These are phyloP conservation scores for Pharmacophagus antenor DNA, from an alignment of 2,888 invertebrate species.

Conservation along the genomic window DNA sequence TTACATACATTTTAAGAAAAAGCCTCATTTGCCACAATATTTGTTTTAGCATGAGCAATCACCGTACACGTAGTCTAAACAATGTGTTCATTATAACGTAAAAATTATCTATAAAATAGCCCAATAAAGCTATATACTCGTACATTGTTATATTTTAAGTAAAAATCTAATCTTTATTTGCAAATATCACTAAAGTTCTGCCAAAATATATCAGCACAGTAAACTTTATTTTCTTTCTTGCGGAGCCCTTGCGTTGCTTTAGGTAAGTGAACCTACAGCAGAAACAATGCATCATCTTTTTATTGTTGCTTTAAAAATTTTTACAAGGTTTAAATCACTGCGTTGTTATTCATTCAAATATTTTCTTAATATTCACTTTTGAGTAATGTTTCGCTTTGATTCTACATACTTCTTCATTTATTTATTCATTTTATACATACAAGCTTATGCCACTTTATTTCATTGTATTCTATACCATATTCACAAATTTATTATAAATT, in stretches of 20 bases:
- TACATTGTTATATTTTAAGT: slow-evolving; percentile 18
- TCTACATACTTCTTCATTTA: slow-evolving; percentile 61
- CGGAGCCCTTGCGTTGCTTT: slow-evolving; percentile 80
- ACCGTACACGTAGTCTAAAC: slow-evolving; percentile 40
- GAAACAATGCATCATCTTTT: slow-evolving; percentile 53
- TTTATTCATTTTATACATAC: slow-evolving; percentile 50
- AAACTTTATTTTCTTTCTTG: slow-evolving; percentile 80
- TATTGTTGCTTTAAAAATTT: slow-evolving; percentile 63
- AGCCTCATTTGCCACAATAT: slow-evolving; percentile 71
- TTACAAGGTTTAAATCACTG: slow-evolving; percentile 56
- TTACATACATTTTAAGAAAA: slow-evolving; percentile 56
- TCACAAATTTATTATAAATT: neutral
- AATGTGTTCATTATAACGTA: slow-evolving; percentile 34
- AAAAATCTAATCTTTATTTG: slow-evolving; percentile 52
- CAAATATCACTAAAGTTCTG: slow-evolving; percentile 53
- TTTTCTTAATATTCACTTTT: slow-evolving; percentile 56
- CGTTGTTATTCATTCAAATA: slow-evolving; percentile 46
- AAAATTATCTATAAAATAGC: slow-evolving; percentile 12
- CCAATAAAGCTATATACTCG: slow-evolving; percentile 33
- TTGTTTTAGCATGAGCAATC: slow-evolving; percentile 65
- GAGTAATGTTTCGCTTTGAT: slow-evolving; percentile 81
- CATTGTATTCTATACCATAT: slow-evolving; percentile 15
- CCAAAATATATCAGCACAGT: slow-evolving; percentile 74
- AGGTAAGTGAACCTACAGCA: slow-evolving; percentile 78
- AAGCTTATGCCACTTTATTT: slow-evolving; percentile 55